Conservation (phyloP, 1,140 invertebrate species). For the Probaryconus sp. region DNA sequence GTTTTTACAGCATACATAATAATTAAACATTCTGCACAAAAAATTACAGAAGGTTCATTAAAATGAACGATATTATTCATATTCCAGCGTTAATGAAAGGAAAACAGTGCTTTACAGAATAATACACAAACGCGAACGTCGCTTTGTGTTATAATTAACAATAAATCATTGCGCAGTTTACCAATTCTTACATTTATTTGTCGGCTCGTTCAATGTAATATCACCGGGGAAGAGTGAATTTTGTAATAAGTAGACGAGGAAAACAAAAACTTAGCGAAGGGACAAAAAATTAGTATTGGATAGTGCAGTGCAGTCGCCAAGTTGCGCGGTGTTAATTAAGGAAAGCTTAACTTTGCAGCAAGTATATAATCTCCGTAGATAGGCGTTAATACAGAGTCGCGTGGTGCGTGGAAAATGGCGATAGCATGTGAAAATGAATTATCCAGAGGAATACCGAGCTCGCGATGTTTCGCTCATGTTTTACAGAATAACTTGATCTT, state of each 20-base stretch:
- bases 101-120: no score
- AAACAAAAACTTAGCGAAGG: slow-evolving; percentile 7
- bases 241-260: background rate
- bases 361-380: slow-evolving; percentile 64
- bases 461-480: slow-evolving; percentile 17
- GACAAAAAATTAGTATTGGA: slow-evolving; percentile 15
- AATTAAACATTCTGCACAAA: no score
- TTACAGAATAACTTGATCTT: slow-evolving; percentile 14
- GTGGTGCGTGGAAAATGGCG: slow-evolving; percentile 30
- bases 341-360: slow-evolving; percentile 68
- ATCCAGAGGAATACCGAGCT: slow-evolving; percentile 10
- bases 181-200: no score
- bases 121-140: no score
- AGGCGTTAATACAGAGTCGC: slow-evolving; percentile 35
- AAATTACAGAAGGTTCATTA: no score
- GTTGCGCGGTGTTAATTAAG: slow-evolving; percentile 71
- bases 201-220: background rate
- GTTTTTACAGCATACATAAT: no score
- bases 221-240: slow-evolving; percentile 7
- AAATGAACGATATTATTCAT: no score
- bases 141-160: no score
- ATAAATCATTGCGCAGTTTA: no score
- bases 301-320: slow-evolving; percentile 52
- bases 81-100: no score
- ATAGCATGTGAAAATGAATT: slow-evolving; percentile 30